Conservation (phyloP, 2,888 invertebrate species). For the Pocota personata region DNA sequence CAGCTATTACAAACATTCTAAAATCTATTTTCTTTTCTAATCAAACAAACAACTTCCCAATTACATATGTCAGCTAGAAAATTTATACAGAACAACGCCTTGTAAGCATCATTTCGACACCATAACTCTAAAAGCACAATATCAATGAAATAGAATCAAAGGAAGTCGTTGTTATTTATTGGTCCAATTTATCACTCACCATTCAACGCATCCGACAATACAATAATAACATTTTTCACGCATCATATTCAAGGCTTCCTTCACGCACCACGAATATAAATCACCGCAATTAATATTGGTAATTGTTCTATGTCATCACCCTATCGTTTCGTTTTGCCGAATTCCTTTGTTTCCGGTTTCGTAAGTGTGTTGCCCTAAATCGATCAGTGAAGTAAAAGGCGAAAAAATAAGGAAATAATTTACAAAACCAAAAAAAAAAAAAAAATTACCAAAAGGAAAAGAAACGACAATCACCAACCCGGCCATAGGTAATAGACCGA, state of each 20-base stretch:
- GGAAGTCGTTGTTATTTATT: constrained; percentile 40
- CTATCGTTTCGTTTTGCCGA: constrained; percentile 30
- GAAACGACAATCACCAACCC: constrained; percentile 17
- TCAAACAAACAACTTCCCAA: not conserved
- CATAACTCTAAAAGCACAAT: not conserved
- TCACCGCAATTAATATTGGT: constrained; percentile 63
- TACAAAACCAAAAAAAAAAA: not conserved
- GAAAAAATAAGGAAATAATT: constrained; percentile 32
- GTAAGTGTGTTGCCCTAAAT: constrained; percentile 22
- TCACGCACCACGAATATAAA: constrained; percentile 43
- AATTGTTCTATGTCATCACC: constrained; percentile 61
- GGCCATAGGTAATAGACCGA: constrained; percentile 58
- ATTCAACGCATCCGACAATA: constrained; percentile 38
- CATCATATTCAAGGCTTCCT: constrained; percentile 48
- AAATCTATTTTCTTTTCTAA: too few species aligned
- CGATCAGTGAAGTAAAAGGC: constrained; percentile 31
- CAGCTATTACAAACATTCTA: too few species aligned
- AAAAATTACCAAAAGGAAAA: not conserved
- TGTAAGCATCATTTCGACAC: constrained; percentile 1
- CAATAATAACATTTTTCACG: constrained; percentile 65
- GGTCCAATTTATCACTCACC: constrained; percentile 49
- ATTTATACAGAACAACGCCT: not conserved
- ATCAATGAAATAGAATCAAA: constrained; percentile 24
- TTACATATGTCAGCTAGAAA: not conserved
- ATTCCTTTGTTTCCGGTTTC: not conserved